Base-by-base conservation (phyloP, 2,113 vertebrate species). In the Sardina pilchardus region DNA sequence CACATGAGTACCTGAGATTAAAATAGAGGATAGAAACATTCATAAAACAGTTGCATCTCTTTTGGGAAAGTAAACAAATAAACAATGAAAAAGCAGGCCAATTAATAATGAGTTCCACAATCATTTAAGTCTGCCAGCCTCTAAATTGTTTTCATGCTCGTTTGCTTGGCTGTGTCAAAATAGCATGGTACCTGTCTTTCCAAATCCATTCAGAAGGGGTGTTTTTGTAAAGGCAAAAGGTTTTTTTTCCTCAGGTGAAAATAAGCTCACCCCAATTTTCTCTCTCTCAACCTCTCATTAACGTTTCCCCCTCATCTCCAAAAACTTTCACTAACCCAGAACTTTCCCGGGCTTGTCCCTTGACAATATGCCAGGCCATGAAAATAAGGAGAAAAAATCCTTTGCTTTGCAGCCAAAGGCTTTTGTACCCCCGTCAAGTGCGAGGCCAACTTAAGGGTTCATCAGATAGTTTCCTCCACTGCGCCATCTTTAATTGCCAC, bases 401-500 rank as follows among this genome's bases (percentile, higher is more conserved):
- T 78, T 78, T 30, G 34, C 71, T 78, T 78, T 78, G 10, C 26
- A 78, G 26, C 71, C 71, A 78, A 78, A 78, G 30, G 30, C 71
- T 78, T 78, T 78, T 36, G 26, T 34, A n/a, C 12, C 71, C 34
- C 67, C 3, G 9, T 75, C 71, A 78, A 34, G 71, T 36, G 71
- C 71, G 39, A 36, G 71, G 71, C 71, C 71, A 78, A 78, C 71
- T 78, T 34, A 34, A 78, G 71, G 71, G 71, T 78, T 78, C 26
- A 34, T 78, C 71, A 36, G 26, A 78, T 78, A 78, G 71, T 34
- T 36, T 36, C 71, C 71, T 36, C 34, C 34, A 78, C 16, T 78
- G 71, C 14, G 71, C 30, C 71, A 78, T 78, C 71, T 34, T 78
- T 78, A 78, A 78, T 78, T 78, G 71, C 71, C 71, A 36, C 71